phyloP scores from a whole-genome alignment of 1,140 invertebrate species.

The Drosophila melanica region DNA sequence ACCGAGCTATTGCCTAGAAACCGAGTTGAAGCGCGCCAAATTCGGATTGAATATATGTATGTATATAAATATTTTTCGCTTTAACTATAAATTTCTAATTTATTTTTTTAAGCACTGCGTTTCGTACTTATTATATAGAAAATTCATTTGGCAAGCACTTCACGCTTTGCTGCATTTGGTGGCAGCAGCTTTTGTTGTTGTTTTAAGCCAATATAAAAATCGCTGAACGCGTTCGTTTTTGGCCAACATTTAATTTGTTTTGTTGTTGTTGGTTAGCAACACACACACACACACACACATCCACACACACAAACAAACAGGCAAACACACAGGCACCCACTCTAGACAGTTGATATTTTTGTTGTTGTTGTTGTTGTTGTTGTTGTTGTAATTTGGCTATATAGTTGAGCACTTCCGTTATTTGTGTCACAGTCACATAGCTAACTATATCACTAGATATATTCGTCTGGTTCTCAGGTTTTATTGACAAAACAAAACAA shows the following conservation, averaged over 20 bases:
- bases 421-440: constrained; percentile 41
- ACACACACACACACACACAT: constrained; percentile 40
- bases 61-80: constrained; percentile 12
- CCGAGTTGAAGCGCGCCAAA: constrained; percentile 31
- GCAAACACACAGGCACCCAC: constrained; percentile 18
- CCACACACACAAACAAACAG: too few species aligned
- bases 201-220: constrained; percentile 53
- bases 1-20: constrained; percentile 24
- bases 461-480: constrained; percentile 28
- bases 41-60: constrained; percentile 16
- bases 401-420: constrained; percentile 65
- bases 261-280: constrained; percentile 59
- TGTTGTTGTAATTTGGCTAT: constrained; percentile 40
- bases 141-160: constrained; percentile 79
- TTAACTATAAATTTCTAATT: constrained; percentile 51
- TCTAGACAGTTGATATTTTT: neutral
- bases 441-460: constrained; percentile 37
- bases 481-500: constrained; percentile 78
- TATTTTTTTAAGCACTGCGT: constrained; percentile 23
- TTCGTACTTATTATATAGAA: constrained; percentile 67
- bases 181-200: constrained; percentile 54
- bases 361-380: constrained; percentile 38
- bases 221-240: constrained; percentile 62
- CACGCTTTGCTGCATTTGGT: constrained; percentile 74
- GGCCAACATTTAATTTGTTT: constrained; percentile 62